phyloP scores from a whole-genome alignment of 2,888 invertebrate genomes.

The Criorhina ranunculi region DNA sequence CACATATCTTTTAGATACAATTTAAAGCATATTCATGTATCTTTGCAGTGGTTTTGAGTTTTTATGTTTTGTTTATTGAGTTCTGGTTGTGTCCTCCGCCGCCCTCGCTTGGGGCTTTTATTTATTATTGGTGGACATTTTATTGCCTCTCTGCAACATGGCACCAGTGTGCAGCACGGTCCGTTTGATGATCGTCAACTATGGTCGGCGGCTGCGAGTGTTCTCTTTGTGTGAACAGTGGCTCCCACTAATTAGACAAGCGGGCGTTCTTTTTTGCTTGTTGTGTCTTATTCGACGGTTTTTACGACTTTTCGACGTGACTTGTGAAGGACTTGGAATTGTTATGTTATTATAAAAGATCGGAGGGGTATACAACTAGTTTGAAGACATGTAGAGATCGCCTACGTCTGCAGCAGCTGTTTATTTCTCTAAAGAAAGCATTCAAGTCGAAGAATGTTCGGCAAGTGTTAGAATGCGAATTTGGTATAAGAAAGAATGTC shows the following conservation, averaged over 20 bases:
- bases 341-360: neutral
- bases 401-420: neutral
- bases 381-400: neutral
- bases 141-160: constrained; percentile 68
- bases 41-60: constrained; percentile 56
- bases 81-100: constrained; percentile 49
- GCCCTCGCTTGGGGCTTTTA: constrained; percentile 64
- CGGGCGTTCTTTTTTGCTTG: constrained; percentile 21
- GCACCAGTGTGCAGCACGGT: constrained; percentile 56
- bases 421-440: too few species aligned
- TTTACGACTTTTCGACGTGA: constrained; percentile 73
- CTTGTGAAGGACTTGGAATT: constrained; percentile 55
- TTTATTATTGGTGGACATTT: constrained; percentile 74
- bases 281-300: constrained; percentile 47
- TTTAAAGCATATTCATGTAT: constrained; percentile 72
- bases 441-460: too few species aligned
- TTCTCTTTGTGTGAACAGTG: constrained; percentile 41
- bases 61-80: constrained; percentile 70
- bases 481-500: too few species aligned
- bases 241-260: constrained; percentile 74
- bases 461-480: too few species aligned
- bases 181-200: constrained; percentile 75
- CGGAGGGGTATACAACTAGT: neutral
- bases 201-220: constrained; percentile 27
- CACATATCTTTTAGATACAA: constrained; percentile 70